Evolutionary conservation across 2,888 invertebrate genomes (phyloP).

Genomic region (Xanthorhoe designata): DNA sequence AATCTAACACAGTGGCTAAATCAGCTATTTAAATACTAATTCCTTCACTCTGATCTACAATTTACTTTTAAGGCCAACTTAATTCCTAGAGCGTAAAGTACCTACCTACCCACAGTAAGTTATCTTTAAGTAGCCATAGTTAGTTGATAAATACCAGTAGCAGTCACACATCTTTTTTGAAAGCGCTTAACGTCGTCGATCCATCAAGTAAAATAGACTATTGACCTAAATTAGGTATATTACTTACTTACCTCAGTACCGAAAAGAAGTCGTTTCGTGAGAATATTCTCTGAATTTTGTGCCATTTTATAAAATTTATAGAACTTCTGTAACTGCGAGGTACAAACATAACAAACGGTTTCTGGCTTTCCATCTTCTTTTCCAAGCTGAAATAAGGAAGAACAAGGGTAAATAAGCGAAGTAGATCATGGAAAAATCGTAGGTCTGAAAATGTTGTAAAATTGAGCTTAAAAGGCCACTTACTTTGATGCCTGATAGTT

Average conservation of each 20-base stretch:
- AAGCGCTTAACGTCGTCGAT: not conserved
- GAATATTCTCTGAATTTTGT: constrained; percentile 6
- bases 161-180: not conserved
- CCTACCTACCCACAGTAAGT: too few relatives aligned
- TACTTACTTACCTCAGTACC: constrained; percentile 10
- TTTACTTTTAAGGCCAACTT: not conserved
- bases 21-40: too few relatives aligned
- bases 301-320: constrained; percentile 9
- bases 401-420: not conserved
- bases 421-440: not conserved
- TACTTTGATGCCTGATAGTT: constrained; percentile 18
- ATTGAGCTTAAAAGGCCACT: not conserved
- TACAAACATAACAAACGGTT: constrained; percentile 16
- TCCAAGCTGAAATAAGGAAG: constrained; percentile 15
- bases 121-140: too few relatives aligned
- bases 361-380: constrained; percentile 22
- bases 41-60: not conserved
- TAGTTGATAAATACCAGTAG: not conserved
- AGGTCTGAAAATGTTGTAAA: not conserved
- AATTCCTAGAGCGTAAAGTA: too few relatives aligned
- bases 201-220: not conserved
- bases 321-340: constrained; percentile 10
- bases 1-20: too few relatives aligned
- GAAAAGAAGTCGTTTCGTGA: constrained; percentile 5
- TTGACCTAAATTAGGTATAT: too few relatives aligned